phyloP scores from a whole-genome alignment of 2,888 invertebrate species.

The Brenthis hecate region DNA sequence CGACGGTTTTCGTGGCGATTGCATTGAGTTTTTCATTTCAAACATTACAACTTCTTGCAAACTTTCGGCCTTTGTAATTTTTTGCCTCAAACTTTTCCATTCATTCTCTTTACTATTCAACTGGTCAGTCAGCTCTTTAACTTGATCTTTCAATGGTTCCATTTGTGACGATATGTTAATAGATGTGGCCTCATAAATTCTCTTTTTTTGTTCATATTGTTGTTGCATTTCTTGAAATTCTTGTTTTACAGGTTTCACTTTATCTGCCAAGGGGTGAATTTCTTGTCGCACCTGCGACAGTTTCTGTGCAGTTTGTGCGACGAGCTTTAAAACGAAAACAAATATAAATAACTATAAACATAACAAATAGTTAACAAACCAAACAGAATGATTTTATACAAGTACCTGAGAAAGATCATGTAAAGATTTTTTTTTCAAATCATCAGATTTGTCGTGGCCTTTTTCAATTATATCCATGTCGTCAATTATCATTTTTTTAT shows the following conservation, averaged over 20 bases:
- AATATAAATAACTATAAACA: neutral
- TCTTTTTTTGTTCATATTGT: slow-evolving; percentile 86
- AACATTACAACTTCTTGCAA: slow-evolving; percentile 78
- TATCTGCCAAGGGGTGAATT: slow-evolving; percentile 73
- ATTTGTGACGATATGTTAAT: slow-evolving; percentile 80
- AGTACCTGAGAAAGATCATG: slow-evolving; percentile 76
- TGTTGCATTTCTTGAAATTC: slow-evolving; percentile 84
- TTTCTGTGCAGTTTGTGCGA: slow-evolving; percentile 84
- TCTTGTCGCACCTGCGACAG: slow-evolving; percentile 74
- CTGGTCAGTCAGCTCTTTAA: slow-evolving; percentile 77
- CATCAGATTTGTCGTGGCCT: slow-evolving; percentile 59
- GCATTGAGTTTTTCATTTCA: slow-evolving; percentile 78
- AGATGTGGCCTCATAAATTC: slow-evolving; percentile 85
- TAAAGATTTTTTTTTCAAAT: slow-evolving; percentile 69
- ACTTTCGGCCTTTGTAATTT: slow-evolving; percentile 80
- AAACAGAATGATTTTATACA: neutral
- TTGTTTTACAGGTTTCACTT: slow-evolving; percentile 85
- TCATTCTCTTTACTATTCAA: slow-evolving; percentile 78
- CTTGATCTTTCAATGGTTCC: slow-evolving; percentile 80
- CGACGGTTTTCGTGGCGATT: slow-evolving; percentile 74
- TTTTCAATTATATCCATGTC: slow-evolving; percentile 84
- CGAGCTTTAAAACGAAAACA: slow-evolving; percentile 64
- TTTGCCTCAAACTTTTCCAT: slow-evolving; percentile 79
- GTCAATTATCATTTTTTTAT: slow-evolving; percentile 73
- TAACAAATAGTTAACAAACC: neutral